These are phyloP conservation scores for Anguilla obscura DNA, from an alignment of 2,797 vertebrate genomes.

Conservation along the genomic window DNA sequence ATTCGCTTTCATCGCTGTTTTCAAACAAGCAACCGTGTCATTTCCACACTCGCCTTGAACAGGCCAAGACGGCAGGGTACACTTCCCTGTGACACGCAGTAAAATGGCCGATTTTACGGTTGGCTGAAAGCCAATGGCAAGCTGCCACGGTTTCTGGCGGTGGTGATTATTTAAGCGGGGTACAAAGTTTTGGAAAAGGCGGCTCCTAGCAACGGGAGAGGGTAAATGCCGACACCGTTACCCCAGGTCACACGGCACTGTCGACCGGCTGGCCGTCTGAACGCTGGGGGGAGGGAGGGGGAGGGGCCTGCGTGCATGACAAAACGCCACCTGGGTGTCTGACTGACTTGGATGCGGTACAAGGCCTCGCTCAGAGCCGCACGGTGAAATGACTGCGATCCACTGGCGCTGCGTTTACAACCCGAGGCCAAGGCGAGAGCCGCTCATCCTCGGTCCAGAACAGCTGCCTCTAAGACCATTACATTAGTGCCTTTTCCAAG, in stretches of 20 bases:
- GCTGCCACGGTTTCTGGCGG: neutral
- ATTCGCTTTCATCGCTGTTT: neutral
- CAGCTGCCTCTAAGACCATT: neutral
- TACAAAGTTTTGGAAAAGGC: neutral
- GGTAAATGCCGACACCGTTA: neutral
- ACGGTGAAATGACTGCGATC: neutral
- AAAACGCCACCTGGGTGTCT: neutral
- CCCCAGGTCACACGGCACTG: neutral
- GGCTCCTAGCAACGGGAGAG: neutral
- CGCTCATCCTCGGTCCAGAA: slow-evolving; percentile 3
- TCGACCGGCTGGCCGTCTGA: neutral
- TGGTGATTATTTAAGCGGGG: neutral
- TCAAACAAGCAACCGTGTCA: neutral
- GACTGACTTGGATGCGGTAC: neutral
- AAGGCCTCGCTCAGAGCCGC: neutral
- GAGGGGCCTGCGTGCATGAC: neutral
- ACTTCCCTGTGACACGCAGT: neutral
- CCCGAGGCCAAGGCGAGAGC: neutral
- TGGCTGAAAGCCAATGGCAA: neutral
- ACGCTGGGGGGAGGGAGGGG: neutral
- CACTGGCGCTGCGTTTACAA: slow-evolving; percentile 7
- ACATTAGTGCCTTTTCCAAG: neutral
- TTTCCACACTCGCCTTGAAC: neutral
- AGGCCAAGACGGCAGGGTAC: neutral
- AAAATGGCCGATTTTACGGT: neutral